These are phyloP conservation scores for Tragelaphus oryx DNA, from an alignment of 2,797 vertebrate species.

Conservation along the genomic window DNA sequence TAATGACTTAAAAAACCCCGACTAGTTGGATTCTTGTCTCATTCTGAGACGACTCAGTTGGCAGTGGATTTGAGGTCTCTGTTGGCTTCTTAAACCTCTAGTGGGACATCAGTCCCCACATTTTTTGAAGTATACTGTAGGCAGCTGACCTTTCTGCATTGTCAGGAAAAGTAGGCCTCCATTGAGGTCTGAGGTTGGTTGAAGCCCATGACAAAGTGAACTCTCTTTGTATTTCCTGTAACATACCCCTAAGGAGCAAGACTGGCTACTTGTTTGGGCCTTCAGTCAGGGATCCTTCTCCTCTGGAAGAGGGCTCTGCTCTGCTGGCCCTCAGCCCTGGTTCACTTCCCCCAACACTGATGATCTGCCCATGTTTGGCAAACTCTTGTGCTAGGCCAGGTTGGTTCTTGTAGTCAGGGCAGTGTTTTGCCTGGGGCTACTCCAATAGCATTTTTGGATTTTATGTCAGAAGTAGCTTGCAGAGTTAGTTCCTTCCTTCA, in stretches of 20 bases:
- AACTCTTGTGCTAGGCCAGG: neutral
- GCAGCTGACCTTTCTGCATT: constrained; percentile 32
- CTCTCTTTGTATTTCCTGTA: neutral
- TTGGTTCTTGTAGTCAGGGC: constrained; percentile 28
- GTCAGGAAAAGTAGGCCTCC: neutral
- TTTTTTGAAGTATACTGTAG: constrained; percentile 32
- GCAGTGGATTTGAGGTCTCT: constrained; percentile 39
- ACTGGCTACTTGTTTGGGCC: neutral
- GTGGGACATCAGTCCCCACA: constrained; percentile 10
- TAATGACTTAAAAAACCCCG: neutral
- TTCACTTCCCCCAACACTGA: neutral
- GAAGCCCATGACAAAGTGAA: neutral
- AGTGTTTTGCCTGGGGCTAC: constrained; percentile 30
- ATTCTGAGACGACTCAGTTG: neutral
- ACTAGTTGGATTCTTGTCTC: constrained; percentile 21
- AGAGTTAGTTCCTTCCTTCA: constrained; percentile 34
- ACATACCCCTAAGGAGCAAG: neutral
- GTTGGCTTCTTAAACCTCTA: constrained; percentile 10
- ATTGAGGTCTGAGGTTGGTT: constrained; percentile 17
- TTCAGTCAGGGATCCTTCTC: neutral
- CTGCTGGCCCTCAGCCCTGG: neutral
- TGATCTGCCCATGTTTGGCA: neutral
- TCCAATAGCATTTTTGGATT: neutral
- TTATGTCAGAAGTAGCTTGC: constrained; percentile 39
- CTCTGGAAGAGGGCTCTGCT: neutral